Percentiles rank a stretch among this genome's conserved stretches.
These are phyloP conservation scores for Idaea aversata DNA, from an alignment of 2,888 invertebrate genomes.

Conservation along the genomic window DNA sequence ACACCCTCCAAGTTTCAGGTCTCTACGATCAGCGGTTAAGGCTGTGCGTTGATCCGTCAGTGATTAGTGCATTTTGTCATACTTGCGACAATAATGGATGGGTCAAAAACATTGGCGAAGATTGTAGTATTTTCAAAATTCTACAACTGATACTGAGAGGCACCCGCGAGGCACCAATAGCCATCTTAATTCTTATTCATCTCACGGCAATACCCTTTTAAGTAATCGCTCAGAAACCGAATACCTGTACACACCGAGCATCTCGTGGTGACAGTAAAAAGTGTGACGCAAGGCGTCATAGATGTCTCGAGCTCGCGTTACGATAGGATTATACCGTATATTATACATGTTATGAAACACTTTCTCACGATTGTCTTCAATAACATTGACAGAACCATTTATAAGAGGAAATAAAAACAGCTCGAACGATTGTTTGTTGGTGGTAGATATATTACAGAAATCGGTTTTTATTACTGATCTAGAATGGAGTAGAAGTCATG, in stretches of 20 bases:
- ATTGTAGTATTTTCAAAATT: too few relatives aligned
- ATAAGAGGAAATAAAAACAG: not conserved
- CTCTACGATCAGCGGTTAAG: too few relatives aligned
- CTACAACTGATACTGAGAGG: not conserved
- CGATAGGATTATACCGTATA: constrained; percentile 4
- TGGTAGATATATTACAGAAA: not conserved
- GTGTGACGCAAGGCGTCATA: constrained; percentile 19
- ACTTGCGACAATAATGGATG: too few relatives aligned
- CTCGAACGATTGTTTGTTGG: not conserved
- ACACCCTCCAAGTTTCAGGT: too few relatives aligned
- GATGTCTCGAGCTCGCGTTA: constrained; percentile 10
- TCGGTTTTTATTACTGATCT: not conserved
- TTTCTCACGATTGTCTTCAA: constrained; percentile 20
- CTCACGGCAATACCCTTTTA: not conserved
- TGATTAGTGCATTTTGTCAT: too few relatives aligned
- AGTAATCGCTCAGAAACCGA: not conserved
- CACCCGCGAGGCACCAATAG: not conserved
- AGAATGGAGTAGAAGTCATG: too few relatives aligned
- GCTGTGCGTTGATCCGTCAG: too few relatives aligned
- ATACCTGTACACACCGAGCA: not conserved
- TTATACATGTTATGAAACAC: constrained; percentile 20
- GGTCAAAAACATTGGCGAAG: too few relatives aligned
- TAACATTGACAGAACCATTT: not conserved
- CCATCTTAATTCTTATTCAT: not conserved
- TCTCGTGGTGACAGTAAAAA: constrained; percentile 6